Evolutionary conservation across 2,797 vertebrate genomes (phyloP).

Genomic region (Melanogrammus aeglefinus): DNA sequence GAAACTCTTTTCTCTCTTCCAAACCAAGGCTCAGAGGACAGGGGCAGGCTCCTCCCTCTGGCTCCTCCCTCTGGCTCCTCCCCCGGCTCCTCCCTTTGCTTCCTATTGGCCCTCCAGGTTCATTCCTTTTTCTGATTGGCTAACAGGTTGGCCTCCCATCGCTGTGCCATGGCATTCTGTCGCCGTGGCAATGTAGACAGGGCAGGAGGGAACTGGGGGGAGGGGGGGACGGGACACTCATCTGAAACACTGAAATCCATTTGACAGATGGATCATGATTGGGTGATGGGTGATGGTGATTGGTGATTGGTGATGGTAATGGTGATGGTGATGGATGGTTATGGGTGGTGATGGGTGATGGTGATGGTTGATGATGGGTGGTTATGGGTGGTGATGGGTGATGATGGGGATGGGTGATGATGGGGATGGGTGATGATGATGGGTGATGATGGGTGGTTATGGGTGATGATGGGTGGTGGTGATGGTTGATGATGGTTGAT

Average conservation of each 20-base stretch:
- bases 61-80: background rate
- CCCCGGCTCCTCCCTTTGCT: slow-evolving; percentile 13
- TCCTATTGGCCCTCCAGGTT: slow-evolving; percentile 24
- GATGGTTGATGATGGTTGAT: background rate
- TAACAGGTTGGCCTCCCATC: slow-evolving; percentile 67
- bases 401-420: background rate
- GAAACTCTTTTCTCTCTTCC: background rate
- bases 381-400: background rate
- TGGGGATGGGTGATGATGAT: background rate
- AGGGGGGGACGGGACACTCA: slow-evolving; percentile 46
- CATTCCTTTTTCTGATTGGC: slow-evolving; percentile 65
- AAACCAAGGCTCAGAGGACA: background rate
- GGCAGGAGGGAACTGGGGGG: slow-evolving; percentile 59
- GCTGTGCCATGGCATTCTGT: slow-evolving; percentile 66
- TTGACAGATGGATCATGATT: slow-evolving; percentile 7
- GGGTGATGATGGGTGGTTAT: background rate
- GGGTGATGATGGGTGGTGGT: background rate
- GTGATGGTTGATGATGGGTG: background rate
- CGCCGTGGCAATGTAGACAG: slow-evolving; percentile 54
- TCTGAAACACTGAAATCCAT: slow-evolving; percentile 54
- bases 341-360: background rate
- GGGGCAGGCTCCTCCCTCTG: background rate
- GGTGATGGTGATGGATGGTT: no score
- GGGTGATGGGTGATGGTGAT: background rate
- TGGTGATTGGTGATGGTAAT: background rate